Evolutionary conservation across 2,888 invertebrate species (phyloP).

Genomic region (Leucania comma): DNA sequence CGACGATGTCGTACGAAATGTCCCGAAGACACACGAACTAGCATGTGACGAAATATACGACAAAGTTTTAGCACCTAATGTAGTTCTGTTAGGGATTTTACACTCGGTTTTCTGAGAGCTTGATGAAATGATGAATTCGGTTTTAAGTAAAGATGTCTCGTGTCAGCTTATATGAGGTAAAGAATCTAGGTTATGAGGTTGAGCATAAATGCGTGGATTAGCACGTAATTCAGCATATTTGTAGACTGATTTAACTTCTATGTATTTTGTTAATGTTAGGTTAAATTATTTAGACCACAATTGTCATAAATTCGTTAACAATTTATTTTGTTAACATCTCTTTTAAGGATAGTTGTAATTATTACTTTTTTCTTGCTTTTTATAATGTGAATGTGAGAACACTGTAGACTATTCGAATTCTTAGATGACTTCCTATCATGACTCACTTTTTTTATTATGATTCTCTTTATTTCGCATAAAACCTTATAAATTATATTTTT

Average conservation of each 20-base stretch:
- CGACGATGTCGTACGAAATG: constrained; percentile 33
- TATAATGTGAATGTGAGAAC: too few species aligned
- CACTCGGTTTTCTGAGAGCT: neutral
- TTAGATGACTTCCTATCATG: too few species aligned
- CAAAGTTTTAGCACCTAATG: constrained; percentile 43
- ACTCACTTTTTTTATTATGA: too few species aligned
- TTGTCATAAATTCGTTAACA: too few species aligned
- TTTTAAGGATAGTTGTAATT: too few species aligned
- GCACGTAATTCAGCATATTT: neutral
- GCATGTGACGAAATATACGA: constrained; percentile 16
- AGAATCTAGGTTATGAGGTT: neutral
- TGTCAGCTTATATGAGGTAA: neutral
- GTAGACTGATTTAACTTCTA: neutral
- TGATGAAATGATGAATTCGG: constrained; percentile 15
- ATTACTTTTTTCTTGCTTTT: too few species aligned
- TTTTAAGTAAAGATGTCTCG: constrained; percentile 12
- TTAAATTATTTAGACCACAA: too few species aligned
- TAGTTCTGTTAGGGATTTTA: constrained; percentile 37
- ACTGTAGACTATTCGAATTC: too few species aligned
- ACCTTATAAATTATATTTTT: too few species aligned
- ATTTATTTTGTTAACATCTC: too few species aligned
- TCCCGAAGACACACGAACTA: constrained; percentile 24
- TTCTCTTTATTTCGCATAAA: too few species aligned
- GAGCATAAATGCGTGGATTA: neutral
- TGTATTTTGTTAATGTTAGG: neutral